Base-by-base conservation (phyloP, 2,113 vertebrate species). In the Artemisiospiza belli region DNA sequence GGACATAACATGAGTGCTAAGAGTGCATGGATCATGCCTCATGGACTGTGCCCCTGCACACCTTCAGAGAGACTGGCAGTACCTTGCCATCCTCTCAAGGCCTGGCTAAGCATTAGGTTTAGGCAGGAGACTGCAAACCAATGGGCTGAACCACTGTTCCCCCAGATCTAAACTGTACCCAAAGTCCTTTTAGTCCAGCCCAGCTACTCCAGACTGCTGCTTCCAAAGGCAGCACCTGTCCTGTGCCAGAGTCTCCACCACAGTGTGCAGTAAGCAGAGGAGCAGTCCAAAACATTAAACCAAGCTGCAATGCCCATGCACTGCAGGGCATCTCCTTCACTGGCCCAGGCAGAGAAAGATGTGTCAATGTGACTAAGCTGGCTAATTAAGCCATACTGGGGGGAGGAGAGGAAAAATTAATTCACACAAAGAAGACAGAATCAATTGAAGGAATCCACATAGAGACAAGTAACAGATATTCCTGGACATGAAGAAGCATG, bases 41-140 rank as follows among this genome's bases (percentile, higher is more conserved):
- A 0, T 41, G 33, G 17, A 31, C 33, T 0, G 0, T 39, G 43
- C 3, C 35, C 9, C 20, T 63, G 37, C 14, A n/a, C 0, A 0
- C 58, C 37, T 82, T 52, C 33, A 37, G 39, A 82, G 16, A 64
- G 13, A 33, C 35, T 46, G 68, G 51, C 55, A 82, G 43, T 10
- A 57, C n/a, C 61, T 10, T 70, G 51, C 11, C 63, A 33, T 30
- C 35, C 14, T 86, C 72, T 72, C 13, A 17, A 80, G 39, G 31
- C 31, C 76, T 15, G 3, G 30, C 39, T 79, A 51, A 59, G 11
- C 35, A 30, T 15, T 23, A 69, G 33, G 22, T 77, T 77, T 77
- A 73, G 49, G 63, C 35, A 80, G 39, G 63, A 70, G 17, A 25
- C 18, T 90, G 37, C 31, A 86, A 89, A 76, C 4, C 49, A 28